Percentiles rank a stretch among this genome's conserved stretches.
Evolutionary conservation across 2,797 vertebrate species (phyloP).

Genomic region (Sebastes steindachneri): DNA sequence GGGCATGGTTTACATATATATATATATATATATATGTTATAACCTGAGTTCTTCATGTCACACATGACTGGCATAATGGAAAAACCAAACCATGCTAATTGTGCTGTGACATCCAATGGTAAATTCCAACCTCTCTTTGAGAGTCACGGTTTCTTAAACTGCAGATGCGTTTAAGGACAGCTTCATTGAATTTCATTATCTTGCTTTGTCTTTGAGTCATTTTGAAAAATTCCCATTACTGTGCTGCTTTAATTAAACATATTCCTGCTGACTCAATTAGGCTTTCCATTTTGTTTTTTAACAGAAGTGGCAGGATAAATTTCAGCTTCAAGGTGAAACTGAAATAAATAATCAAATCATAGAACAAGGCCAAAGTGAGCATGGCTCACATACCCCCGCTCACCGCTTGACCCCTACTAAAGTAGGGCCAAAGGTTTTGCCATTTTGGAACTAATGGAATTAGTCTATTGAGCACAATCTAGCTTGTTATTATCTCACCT

Average conservation of each 20-base stretch:
- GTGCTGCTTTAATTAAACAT: not conserved
- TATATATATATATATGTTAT: not conserved
- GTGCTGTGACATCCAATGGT: not conserved
- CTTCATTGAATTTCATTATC: not conserved
- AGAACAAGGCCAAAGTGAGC: not conserved
- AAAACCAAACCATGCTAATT: not conserved
- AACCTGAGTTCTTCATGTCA: not conserved
- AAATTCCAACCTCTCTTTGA: not conserved
- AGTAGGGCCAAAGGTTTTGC: too few relatives aligned
- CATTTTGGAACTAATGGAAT: too few relatives aligned
- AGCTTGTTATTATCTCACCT: too few relatives aligned
- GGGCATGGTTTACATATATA: not conserved
- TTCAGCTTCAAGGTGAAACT: not conserved
- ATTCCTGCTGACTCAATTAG: not conserved
- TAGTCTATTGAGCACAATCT: too few relatives aligned
- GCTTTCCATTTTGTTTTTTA: not conserved
- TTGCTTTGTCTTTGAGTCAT: not conserved
- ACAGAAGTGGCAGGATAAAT: not conserved
- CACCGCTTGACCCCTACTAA: too few relatives aligned
- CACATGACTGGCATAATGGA: not conserved
- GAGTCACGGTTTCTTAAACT: not conserved
- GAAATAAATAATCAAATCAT: not conserved
- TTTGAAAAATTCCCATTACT: not conserved
- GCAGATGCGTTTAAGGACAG: not conserved
- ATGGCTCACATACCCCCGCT: too few relatives aligned